Evolutionary conservation across 2,888 invertebrate species (phyloP).

Genomic region (Listrodromus nycthemerus): DNA sequence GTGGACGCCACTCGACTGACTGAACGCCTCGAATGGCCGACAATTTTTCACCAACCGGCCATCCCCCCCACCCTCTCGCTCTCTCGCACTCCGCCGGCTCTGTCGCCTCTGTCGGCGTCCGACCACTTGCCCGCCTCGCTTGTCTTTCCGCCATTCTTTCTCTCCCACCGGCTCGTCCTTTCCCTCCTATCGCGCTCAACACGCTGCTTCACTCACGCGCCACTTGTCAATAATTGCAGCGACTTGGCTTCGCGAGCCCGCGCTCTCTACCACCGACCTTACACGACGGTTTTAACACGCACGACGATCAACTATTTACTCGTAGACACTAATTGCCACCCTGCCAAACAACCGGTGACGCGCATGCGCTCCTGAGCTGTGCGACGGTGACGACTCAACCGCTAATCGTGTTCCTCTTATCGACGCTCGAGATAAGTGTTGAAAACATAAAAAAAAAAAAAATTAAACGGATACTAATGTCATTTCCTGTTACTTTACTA

Average conservation of each 20-base stretch:
- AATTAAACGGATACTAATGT: not conserved
- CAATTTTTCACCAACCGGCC: constrained; percentile 66
- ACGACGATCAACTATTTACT: constrained; percentile 21
- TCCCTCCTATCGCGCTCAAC: not conserved
- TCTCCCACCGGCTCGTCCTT: not conserved
- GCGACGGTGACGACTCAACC: not conserved
- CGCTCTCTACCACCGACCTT: not conserved
- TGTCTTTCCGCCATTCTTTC: not conserved
- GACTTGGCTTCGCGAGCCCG: not conserved
- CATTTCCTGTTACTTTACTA: not conserved
- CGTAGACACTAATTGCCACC: constrained; percentile 7
- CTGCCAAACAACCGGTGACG: not conserved
- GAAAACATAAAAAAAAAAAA: not conserved
- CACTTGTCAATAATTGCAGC: constrained; percentile 50
- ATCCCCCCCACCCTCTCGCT: not conserved
- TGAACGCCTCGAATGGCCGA: constrained; percentile 63
- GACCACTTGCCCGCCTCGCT: constrained; percentile 16
- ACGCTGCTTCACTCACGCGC: constrained; percentile 18
- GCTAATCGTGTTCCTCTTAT: constrained; percentile 1
- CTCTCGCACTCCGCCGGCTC: not conserved
- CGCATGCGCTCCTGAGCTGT: not conserved
- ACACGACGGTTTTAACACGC: constrained; percentile 17
- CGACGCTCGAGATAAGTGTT: not conserved
- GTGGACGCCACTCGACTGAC: constrained; percentile 44
- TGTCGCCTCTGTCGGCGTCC: constrained; percentile 30